Conservation (phyloP, 2,113 vertebrate species). For the Muntiacus reevesi region DNA sequence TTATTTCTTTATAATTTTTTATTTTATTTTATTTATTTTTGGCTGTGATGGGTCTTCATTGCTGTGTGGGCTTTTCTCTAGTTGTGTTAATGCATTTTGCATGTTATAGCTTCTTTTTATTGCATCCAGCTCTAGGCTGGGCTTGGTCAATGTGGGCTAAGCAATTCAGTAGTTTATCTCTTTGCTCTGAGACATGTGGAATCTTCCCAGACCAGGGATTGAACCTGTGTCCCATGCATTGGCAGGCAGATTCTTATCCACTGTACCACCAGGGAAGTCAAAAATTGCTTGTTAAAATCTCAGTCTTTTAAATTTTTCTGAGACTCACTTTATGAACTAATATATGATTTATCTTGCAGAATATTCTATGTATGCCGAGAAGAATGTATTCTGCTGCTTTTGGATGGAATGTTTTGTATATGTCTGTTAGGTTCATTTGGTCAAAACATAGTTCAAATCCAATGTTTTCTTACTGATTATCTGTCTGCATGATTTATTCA, state of each 20-base stretch:
- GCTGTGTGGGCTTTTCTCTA: not conserved
- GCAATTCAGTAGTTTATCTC: not conserved
- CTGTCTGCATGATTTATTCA: not conserved
- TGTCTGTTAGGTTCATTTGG: not conserved
- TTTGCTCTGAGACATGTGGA: not conserved
- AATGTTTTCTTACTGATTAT: not conserved
- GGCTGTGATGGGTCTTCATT: not conserved
- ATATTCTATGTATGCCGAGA: not conserved
- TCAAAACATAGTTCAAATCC: not conserved
- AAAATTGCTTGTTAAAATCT: not conserved
- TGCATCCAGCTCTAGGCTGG: not conserved
- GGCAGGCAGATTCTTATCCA: not conserved
- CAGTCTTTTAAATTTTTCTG: not conserved
- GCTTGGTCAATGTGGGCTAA: not conserved
- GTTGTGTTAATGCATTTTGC: no score
- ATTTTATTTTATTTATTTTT: not conserved
- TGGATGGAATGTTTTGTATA: not conserved
- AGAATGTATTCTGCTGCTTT: not conserved
- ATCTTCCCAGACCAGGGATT: not conserved
- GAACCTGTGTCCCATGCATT: accelerated
- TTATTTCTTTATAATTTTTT: not conserved
- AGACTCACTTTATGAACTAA: not conserved
- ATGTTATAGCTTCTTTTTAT: not conserved
- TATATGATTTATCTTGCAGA: not conserved
- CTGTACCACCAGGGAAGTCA: not conserved